These are phyloP conservation scores for Hemitrygon akajei DNA, from an alignment of 2,797 vertebrate genomes.

Conservation along the genomic window DNA sequence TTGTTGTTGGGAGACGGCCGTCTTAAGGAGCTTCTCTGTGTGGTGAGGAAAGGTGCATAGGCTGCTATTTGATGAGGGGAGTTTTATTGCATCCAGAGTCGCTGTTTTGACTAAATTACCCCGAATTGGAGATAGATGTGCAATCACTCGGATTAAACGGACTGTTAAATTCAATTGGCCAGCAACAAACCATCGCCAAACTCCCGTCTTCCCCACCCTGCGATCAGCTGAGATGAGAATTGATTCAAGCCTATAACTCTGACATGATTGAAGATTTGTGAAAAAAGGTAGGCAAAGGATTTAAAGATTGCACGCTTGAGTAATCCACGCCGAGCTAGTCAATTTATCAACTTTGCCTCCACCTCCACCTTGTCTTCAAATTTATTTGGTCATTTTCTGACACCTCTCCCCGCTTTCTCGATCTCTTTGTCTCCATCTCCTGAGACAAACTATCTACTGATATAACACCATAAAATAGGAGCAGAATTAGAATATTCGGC, in stretches of 20 bases:
- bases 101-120: neutral
- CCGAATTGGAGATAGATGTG: neutral
- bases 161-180: neutral
- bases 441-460: no score
- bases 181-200: no score
- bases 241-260: neutral
- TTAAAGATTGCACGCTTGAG: neutral
- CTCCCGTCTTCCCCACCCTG: neutral
- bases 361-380: no score
- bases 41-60: no score
- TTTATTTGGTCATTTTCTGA: no score
- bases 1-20: neutral
- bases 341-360: no score
- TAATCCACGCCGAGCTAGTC: no score
- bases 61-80: neutral
- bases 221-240: neutral
- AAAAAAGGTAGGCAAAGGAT: no score
- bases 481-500: no score
- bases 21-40: neutral
- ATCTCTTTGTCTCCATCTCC: no score
- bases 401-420: no score
- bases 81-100: neutral
- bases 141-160: neutral
- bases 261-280: neutral
- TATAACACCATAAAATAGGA: no score